Evolutionary conservation across 2,888 invertebrate genomes (phyloP).

Genomic region (Heliothis peltigera): DNA sequence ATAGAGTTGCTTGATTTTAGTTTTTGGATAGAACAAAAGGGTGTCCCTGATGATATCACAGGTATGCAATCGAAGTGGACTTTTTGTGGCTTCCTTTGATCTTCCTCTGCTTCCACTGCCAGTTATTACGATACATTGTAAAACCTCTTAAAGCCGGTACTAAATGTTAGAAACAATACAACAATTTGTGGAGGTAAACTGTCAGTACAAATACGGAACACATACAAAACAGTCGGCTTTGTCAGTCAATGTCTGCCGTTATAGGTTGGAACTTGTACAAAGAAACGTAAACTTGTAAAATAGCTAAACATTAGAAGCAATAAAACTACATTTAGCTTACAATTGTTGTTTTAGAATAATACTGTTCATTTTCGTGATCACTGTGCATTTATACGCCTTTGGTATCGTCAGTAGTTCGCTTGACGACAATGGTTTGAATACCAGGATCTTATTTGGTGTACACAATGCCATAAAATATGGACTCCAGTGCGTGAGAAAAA

Average conservation of each 20-base stretch:
- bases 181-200: conserved; percentile 30
- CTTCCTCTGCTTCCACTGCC: conserved; percentile 5
- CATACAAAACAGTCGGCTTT: conserved; percentile 36
- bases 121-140: conserved; percentile 8
- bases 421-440: conserved; percentile 24
- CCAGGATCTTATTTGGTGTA: conserved; percentile 19
- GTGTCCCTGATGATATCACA: too few relatives aligned
- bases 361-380: conserved; percentile 23
- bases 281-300: conserved; percentile 42
- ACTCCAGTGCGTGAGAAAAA: conserved; percentile 31
- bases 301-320: conserved; percentile 35
- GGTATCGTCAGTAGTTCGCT: conserved; percentile 20
- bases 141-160: conserved; percentile 2
- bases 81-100: background rate
- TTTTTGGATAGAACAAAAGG: background rate
- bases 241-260: conserved; percentile 25
- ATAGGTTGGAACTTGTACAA: conserved; percentile 43
- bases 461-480: conserved; percentile 29
- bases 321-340: conserved; percentile 35
- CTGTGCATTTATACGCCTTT: conserved; percentile 4
- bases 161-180: conserved; percentile 1
- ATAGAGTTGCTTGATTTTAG: background rate
- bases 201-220: conserved; percentile 35
- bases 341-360: conserved; percentile 38
- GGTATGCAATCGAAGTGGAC: background rate